phyloP scores from a whole-genome alignment of 2,113 vertebrate species.

The Serilophus lunatus region DNA sequence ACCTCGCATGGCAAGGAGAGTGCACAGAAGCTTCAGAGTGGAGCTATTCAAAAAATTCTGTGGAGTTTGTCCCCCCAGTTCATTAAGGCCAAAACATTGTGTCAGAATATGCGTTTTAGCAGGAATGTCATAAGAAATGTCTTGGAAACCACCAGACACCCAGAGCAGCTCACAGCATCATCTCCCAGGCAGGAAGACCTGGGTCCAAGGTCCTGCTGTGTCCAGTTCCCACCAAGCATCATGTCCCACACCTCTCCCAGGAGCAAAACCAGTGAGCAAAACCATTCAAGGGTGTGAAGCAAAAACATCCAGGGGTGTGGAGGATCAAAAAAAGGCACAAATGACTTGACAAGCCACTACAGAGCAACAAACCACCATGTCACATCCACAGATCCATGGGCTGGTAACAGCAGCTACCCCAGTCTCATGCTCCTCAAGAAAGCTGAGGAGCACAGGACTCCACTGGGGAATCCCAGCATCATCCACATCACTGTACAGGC shows the following conservation, averaged over 20 bases:
- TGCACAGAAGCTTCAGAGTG: accelerated
- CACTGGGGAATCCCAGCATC: background rate
- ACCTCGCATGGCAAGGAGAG: background rate
- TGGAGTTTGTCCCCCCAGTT: background rate
- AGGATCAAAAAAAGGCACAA: background rate
- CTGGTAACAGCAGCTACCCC: background rate
- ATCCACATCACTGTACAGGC: background rate
- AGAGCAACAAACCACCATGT: accelerated
- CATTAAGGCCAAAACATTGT: background rate
- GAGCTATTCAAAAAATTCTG: background rate
- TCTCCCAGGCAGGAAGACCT: background rate
- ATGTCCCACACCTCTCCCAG: background rate
- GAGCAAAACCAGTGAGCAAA: background rate
- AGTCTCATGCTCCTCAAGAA: accelerated
- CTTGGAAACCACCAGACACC: background rate
- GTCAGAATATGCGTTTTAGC: background rate
- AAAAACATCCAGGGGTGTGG: background rate
- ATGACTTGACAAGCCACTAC: accelerated
- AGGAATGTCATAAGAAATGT: background rate
- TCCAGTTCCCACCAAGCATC: background rate
- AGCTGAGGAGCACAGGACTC: background rate
- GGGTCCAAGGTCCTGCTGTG: background rate
- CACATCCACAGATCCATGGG: accelerated
- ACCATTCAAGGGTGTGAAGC: background rate
- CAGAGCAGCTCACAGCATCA: background rate